Evolutionary conservation across 2,797 vertebrate genomes (phyloP), one percentile per base, ranked within the genome.

Genomic region (Pipistrellus nathusii): DNA sequence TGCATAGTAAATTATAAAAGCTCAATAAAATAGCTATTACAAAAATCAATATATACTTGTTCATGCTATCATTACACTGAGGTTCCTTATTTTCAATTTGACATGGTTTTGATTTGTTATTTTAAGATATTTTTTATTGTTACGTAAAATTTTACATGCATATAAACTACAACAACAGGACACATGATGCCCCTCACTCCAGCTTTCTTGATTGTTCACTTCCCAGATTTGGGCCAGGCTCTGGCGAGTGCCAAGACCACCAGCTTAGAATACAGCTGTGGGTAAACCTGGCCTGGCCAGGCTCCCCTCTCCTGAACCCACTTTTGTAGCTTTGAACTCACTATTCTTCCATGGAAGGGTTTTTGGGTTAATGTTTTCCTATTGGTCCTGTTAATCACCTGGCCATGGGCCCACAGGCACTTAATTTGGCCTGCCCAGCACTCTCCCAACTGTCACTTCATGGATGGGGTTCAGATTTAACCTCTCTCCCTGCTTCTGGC

Each of bases 71-170:
- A 69, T 44, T 64, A 80, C 1, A 73, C 2, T 72, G 68, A 68
- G 32, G 41, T 68, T 68, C 17, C 64, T 72, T 83, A 85, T 8
- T 80, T 77, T 82, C 51, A 86, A 83, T 46, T 46, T 76, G 35
- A 78, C 44, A 23, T 41, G n/a, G 35, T 21, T 91, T 84, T 64
- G 53, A 21, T 72, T 87, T 73, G 20, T 32, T 55, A 38, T 75
- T 84, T 86, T 66, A 90, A 62, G 72, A 21, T 83, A 55, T 35
- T 85, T 85, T 57, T 84, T 44, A 93, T 30, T 66, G 23, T 75
- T 69, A 69, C 5, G 38, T 48, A 62, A 87, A 71, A 15, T 48
- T 15, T 78, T 55, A 77, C 15, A 55, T 20, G 5, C n/a, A 62
- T 25, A 48, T 32, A 72, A 77, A 77, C 71, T 82, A 32, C 23